These are phyloP conservation scores for Thalassophryne amazonica DNA, from an alignment of 2,797 vertebrate genomes.

Conservation along the genomic window DNA sequence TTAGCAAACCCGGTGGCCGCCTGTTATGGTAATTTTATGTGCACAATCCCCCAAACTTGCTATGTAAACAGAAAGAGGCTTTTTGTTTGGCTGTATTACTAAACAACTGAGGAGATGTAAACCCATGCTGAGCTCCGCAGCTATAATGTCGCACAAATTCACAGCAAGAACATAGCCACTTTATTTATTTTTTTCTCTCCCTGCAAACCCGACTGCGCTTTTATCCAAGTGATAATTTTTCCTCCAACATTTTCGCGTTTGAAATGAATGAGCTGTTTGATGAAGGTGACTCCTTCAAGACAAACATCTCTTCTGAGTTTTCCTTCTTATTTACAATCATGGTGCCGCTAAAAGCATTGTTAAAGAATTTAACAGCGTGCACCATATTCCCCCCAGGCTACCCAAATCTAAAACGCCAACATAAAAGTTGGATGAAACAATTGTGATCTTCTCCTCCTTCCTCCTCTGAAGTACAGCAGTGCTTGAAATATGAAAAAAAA, in stretches of 20 bases:
- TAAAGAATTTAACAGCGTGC: slow-evolving; percentile 74
- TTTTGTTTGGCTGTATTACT: slow-evolving; percentile 70
- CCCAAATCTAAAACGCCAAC: slow-evolving; percentile 68
- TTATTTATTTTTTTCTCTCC: slow-evolving; percentile 24
- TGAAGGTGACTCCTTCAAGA: slow-evolving; percentile 54
- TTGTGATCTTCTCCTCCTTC: slow-evolving; percentile 62
- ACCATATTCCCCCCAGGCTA: slow-evolving; percentile 68
- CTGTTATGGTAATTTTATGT: slow-evolving; percentile 79
- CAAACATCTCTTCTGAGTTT: slow-evolving; percentile 56
- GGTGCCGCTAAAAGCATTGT: slow-evolving; percentile 71
- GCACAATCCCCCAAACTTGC: slow-evolving; percentile 67
- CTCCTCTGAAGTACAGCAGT: slow-evolving; percentile 61
- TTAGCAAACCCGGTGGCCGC: slow-evolving; percentile 68
- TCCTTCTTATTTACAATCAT: slow-evolving; percentile 69
- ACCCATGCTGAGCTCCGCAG: slow-evolving; percentile 48
- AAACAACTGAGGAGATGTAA: slow-evolving; percentile 59
- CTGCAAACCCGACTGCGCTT: slow-evolving; percentile 45
- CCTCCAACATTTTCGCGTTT: slow-evolving; percentile 29
- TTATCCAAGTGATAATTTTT: slow-evolving; percentile 52
- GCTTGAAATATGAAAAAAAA: slow-evolving; percentile 64
- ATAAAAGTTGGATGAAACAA: slow-evolving; percentile 80
- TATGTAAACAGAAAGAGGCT: slow-evolving; percentile 71
- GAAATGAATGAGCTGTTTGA: slow-evolving; percentile 49
- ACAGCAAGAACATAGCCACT: slow-evolving; percentile 28
- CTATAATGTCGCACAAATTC: slow-evolving; percentile 52